Percentiles rank a stretch among this genome's conserved stretches.
These are phyloP conservation scores for Zootoca vivipara DNA, from an alignment of 2,113 vertebrate species.

Conservation along the genomic window DNA sequence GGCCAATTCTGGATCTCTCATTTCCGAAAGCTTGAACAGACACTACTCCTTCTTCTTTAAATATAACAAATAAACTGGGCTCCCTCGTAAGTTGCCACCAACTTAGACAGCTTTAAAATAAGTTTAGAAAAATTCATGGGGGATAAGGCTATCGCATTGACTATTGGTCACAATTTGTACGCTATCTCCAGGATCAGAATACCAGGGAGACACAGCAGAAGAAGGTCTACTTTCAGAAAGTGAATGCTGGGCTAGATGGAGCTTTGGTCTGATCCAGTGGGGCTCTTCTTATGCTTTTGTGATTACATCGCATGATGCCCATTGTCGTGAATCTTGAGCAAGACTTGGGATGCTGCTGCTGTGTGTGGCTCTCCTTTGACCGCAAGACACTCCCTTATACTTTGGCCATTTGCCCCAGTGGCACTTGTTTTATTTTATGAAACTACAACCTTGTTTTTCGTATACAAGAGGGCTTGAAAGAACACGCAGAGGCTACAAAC, in stretches of 20 bases:
- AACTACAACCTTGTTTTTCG: background rate
- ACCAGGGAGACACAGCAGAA: too few relatives aligned
- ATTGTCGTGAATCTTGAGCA: background rate
- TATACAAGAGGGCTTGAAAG: background rate
- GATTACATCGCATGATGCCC: too few relatives aligned
- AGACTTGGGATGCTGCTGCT: background rate
- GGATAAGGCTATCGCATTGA: too few relatives aligned
- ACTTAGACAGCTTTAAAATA: too few relatives aligned
- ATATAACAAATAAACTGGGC: background rate
- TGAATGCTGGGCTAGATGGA: too few relatives aligned
- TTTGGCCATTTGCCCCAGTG: background rate
- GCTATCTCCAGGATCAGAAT: too few relatives aligned
- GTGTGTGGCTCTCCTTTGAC: background rate
- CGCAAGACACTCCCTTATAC: background rate
- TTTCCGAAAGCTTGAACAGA: background rate
- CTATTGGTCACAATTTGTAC: too few relatives aligned
- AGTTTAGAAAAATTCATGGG: too few relatives aligned
- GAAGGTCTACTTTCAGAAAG: too few relatives aligned
- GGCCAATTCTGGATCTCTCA: too few relatives aligned
- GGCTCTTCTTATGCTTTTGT: background rate
- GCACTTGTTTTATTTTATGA: background rate
- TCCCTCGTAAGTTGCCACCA: background rate
- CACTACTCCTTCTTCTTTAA: background rate
- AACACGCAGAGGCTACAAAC: background rate
- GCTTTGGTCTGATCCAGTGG: too few relatives aligned